Evolutionary conservation across 2,888 invertebrate genomes (phyloP).

Genomic region (Neoascia interrupta): DNA sequence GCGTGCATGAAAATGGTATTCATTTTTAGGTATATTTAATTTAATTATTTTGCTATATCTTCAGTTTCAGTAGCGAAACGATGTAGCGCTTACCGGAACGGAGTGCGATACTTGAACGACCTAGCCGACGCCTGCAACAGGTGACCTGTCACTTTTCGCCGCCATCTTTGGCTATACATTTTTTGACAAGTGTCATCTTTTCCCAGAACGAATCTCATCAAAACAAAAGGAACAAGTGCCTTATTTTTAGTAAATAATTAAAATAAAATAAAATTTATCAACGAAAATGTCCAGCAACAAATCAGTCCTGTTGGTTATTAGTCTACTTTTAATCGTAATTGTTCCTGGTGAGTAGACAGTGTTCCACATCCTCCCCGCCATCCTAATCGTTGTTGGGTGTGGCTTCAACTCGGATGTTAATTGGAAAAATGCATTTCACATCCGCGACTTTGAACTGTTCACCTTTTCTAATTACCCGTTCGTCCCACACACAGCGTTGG

Average conservation of each 20-base stretch:
- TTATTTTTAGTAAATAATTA: conserved; percentile 23
- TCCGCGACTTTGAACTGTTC: background rate
- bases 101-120: no score
- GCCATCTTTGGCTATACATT: background rate
- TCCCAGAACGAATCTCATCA: conserved; percentile 37
- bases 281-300: conserved; percentile 49
- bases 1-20: no score
- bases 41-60: no score
- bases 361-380: background rate
- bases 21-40: no score
- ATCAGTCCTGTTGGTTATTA: conserved; percentile 22
- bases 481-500: conserved; percentile 72
- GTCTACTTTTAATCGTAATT: conserved; percentile 23
- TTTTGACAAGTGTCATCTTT: conserved; percentile 40
- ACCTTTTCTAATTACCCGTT: conserved; percentile 21
- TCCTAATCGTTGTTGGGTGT: conserved; percentile 49
- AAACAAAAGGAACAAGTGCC: conserved; percentile 62
- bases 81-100: no score
- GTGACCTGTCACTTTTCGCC: background rate
- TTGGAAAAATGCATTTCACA: conserved; percentile 21
- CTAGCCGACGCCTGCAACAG: conserved; percentile 12
- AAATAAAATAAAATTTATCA: background rate
- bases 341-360: conserved; percentile 33
- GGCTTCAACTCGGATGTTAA: conserved; percentile 26
- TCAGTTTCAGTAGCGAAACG: no score